A percentile compares a stretch with the other conserved stretches of the same genome.
These are phyloP conservation scores for Pseudochirops cupreus DNA, from an alignment of 2,797 vertebrate species.

Conservation along the genomic window DNA sequence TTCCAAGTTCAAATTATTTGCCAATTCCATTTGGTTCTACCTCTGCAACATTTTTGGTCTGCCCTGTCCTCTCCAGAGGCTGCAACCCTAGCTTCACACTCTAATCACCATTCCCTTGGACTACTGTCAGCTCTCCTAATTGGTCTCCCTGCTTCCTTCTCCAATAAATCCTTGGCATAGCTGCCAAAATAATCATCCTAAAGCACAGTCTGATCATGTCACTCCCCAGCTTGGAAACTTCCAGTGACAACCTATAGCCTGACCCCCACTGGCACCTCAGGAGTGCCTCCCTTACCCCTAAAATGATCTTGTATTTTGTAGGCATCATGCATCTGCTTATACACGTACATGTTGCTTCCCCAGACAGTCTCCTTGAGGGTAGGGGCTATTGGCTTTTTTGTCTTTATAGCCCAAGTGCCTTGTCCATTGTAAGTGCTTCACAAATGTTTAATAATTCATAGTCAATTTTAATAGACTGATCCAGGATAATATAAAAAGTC, in stretches of 20 bases:
- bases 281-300: not conserved
- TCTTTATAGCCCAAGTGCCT: not conserved
- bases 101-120: not conserved
- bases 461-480: not conserved
- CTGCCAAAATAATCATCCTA: not conserved
- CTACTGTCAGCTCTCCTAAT: not conserved
- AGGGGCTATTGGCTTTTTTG: not conserved
- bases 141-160: not conserved
- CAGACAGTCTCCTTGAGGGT: not conserved
- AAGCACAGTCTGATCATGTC: not conserved
- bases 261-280: not conserved
- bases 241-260: not conserved
- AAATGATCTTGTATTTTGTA: not conserved
- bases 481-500: not conserved
- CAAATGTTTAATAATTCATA: not conserved
- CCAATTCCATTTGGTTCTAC: not conserved
- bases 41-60: not conserved
- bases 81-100: not conserved
- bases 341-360: not conserved
- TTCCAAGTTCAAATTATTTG: not conserved
- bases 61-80: not conserved
- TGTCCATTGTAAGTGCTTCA: not conserved
- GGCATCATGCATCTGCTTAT: not conserved
- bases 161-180: not conserved
- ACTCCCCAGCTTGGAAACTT: not conserved